Evolutionary conservation across 2,797 vertebrate species (phyloP), one percentile per base, ranked within the genome.

Genomic region (Liparis tanakae): DNA sequence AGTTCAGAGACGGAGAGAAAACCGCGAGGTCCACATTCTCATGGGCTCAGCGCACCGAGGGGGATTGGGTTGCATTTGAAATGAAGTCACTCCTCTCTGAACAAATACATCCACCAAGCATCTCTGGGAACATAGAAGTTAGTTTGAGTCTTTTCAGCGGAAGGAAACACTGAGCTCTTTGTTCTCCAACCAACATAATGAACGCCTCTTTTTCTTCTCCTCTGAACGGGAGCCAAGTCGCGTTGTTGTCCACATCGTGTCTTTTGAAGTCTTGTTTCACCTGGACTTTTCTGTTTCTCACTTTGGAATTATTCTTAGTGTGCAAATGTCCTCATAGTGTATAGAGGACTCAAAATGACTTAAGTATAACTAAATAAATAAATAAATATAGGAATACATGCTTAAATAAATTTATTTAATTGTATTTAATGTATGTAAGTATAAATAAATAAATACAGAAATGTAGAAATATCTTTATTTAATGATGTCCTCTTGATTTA

Each of bases 91-190:
- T 84, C 54, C 44, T 55, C 56, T 64, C 39, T 78, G 44, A 44
- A 80, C n/a, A n/a, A 69, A 68, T 67, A 78, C 77, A 80, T 61
- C 79, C 70, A 55, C 15, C 15, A 70, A 77, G 73, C 77, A 55
- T 84, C 64, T 30, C 67, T 81, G 80, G 77, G 80, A 85, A 86
- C 83, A 68, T 4, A 51, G 44, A 65, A 70, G 51, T 60, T 67
- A 5, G 72, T 63, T 81, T 79, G n/a, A 59, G 63, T 75, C 62
- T 33, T 17, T 60, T 74, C 62, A 48, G 2, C 67, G 63, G 59
- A 72, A 68, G 73, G 69, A 87, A 83, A 90, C 86, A 78, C 48
- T 82, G 59, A 60, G 37, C 3, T 43, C 84, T 79, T 87, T 89
- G 86, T 91, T 75, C 85, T 55, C 59, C 41, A 48, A 13, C 1